Conservation (phyloP, 2,888 invertebrate species). For the Agonopterix heracliana region DNA sequence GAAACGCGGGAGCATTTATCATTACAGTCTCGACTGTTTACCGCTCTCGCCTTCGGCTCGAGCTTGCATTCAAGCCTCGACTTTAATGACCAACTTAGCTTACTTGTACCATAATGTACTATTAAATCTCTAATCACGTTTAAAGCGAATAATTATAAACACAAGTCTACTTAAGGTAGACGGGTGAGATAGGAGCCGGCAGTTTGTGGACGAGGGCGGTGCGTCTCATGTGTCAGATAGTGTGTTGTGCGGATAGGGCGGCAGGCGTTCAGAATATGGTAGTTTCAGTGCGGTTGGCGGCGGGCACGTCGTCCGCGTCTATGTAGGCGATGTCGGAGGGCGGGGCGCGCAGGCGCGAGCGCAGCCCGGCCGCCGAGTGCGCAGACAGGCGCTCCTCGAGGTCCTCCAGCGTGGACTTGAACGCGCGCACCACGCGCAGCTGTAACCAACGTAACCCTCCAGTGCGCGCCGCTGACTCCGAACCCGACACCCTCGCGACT, state of each 20-base stretch:
- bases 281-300: conserved; percentile 21
- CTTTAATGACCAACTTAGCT: too few species aligned
- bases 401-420: conserved; percentile 99
- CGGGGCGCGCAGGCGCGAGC: conserved; percentile 85
- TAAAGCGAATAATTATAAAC: too few species aligned
- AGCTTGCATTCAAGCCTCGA: too few species aligned
- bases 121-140: too few species aligned
- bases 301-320: conserved; percentile 79
- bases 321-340: conserved; percentile 90
- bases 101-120: too few species aligned
- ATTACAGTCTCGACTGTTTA: too few species aligned
- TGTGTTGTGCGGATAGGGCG: conserved; percentile 3
- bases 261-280: conserved; percentile 1
- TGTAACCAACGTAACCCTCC: conserved; percentile 80
- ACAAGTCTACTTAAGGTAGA: too few species aligned
- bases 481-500: conserved; percentile 21
- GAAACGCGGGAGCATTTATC: too few species aligned
- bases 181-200: too few species aligned
- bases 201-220: conserved; percentile 12
- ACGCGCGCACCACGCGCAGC: conserved; percentile 99
- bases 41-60: too few species aligned
- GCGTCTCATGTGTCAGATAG: background rate
- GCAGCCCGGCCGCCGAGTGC: conserved; percentile 96
- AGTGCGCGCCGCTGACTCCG: conserved; percentile 26
- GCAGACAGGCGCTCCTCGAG: conserved; percentile 99